These are phyloP conservation scores for Cyprinus carpio DNA, from an alignment of 2,113 vertebrate species.

Conservation along the genomic window DNA sequence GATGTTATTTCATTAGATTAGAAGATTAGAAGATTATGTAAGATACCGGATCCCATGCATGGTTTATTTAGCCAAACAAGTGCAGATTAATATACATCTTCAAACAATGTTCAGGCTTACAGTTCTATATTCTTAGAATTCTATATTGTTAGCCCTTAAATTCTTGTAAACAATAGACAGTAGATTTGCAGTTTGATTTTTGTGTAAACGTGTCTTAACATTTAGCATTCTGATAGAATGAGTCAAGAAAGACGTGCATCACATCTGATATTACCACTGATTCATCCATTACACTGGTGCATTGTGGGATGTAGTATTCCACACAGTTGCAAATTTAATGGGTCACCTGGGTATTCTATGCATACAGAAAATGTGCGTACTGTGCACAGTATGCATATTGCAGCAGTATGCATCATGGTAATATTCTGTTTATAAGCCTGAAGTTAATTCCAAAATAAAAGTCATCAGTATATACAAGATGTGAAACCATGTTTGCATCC, in stretches of 20 bases:
- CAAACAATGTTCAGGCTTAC: background rate
- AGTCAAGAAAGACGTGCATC: background rate
- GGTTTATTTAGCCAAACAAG: background rate
- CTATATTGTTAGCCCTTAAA: background rate
- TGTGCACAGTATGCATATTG: background rate
- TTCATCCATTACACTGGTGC: constrained; percentile 14
- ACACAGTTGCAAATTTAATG: background rate
- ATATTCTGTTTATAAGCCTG: background rate
- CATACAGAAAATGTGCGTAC: background rate
- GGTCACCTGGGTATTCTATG: background rate
- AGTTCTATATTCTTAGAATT: background rate
- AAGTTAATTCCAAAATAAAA: background rate
- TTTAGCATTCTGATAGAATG: background rate
- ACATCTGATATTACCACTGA: background rate
- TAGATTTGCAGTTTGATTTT: background rate
- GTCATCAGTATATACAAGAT: background rate
- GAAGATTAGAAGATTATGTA: background rate
- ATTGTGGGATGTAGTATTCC: constrained; percentile 1
- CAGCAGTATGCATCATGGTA: background rate
- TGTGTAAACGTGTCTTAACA: background rate
- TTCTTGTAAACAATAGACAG: background rate
- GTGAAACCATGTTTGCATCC: background rate
- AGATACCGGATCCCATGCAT: background rate
- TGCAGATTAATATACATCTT: background rate
- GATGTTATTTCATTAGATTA: background rate